Base-by-base conservation (phyloP, 1,140 invertebrate genomes). In the Asobara japonica region DNA sequence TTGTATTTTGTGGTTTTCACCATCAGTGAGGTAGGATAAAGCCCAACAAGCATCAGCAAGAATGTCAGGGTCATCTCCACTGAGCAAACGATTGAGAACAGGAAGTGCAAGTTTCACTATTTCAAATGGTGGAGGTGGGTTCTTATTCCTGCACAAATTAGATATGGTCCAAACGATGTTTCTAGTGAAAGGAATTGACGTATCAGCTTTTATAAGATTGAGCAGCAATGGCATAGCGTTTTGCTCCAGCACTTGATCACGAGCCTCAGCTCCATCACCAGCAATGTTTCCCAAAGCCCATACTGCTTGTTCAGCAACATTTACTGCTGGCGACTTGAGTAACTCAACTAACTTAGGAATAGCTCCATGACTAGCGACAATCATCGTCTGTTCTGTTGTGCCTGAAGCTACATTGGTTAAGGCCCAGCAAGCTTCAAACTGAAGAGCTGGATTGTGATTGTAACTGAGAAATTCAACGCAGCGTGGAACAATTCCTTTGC, bases 221-320 rank as follows among this genome's bases (percentile, higher is more conserved):
- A 96, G 79, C n/a, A 96, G 84, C 31, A 91, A 89, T 22, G 90
- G 87, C 74, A 96, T 86, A 36, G 92, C 90, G 22, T 90, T 91
- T 51, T 89, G 80, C 0, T 82, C 77, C 8, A 96, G 89, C 61
- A 97, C 94, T 51, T 92, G 87, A 87, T 97, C 95, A 38, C 96
- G 88, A 3, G 93, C 89, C 20, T 82, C 78, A 0, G 95, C 89
- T 1, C 96, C 95, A 86, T 97, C 94, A 78, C 97, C 97, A 74
- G 97, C 97, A 81, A 99, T 98, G 86, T 99, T 99, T 76, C 97
- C 97, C 22, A 99, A 87, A 4, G 97, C 97, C 98, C 98, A 99
- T 0, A 99, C 96, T 48, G 96, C 94, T 87, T 99, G 98, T 84
- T 99, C 98, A 22, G 94, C 94, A 3, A 99, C 94, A 85, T 96